These are phyloP conservation scores for Caenorhabditis remanei DNA, from an alignment of 1,140 invertebrate genomes.

Conservation along the genomic window DNA sequence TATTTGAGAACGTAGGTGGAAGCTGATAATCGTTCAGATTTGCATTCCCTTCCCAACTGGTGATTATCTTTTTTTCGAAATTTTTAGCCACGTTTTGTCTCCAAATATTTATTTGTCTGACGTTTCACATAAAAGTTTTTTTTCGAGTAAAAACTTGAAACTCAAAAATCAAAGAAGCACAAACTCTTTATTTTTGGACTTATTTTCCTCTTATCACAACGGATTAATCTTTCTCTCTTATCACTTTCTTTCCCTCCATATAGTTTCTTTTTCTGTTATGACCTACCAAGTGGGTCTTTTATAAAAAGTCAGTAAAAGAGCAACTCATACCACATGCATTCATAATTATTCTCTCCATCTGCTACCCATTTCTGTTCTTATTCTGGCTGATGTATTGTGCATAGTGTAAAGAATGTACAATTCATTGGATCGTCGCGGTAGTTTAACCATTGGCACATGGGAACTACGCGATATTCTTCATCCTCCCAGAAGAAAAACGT, in stretches of 20 bases:
- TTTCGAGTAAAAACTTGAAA: not conserved
- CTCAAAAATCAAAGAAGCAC: conserved; percentile 35
- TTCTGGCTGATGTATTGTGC: not conserved
- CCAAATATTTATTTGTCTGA: no score
- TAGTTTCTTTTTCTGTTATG: not conserved
- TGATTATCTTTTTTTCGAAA: no score
- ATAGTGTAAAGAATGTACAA: conserved; percentile 27
- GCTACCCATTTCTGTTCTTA: not conserved
- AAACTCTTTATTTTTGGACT: not conserved
- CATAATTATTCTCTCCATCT: not conserved
- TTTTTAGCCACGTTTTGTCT: no score
- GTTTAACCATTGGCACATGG: conserved; percentile 19
- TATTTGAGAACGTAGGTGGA: no score
- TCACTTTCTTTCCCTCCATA: not conserved
- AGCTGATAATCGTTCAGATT: no score
- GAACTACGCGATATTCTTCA: conserved; percentile 37
- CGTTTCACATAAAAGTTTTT: not conserved
- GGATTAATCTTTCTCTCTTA: not conserved
- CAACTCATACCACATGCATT: conserved; percentile 43
- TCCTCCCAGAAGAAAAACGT: conserved; percentile 12
- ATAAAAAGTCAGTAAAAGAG: conserved; percentile 17
- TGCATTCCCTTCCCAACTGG: no score
- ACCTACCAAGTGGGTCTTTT: not conserved
- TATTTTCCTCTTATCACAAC: not conserved
- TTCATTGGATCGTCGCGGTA: conserved; percentile 46